Evolutionary conservation across 2,113 vertebrate genomes (phyloP).

Genomic region (Todiramphus saurophagus): DNA sequence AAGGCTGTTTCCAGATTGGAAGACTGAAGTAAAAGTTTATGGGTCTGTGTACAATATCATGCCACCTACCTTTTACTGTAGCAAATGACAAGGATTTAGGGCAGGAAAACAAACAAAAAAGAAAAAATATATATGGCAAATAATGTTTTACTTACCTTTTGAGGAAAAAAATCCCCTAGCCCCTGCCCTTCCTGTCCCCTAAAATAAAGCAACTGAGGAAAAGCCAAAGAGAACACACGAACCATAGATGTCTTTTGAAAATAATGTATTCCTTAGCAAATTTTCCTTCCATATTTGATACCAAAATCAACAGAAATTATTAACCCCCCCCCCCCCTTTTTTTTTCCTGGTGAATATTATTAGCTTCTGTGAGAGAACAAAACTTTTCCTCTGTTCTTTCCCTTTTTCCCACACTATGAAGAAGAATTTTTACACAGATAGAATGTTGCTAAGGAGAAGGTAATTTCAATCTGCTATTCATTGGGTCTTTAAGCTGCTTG

Average conservation of each 20-base stretch:
- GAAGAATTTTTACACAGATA: background rate
- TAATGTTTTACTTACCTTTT: background rate
- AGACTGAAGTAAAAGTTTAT: background rate
- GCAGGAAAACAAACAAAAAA: background rate
- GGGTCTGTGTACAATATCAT: background rate
- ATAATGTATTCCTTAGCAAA: background rate
- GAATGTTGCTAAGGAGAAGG: background rate
- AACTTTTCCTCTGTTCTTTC: background rate
- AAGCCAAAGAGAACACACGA: background rate
- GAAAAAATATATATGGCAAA: background rate
- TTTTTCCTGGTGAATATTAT: background rate
- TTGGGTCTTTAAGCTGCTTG: background rate
- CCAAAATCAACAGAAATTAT: background rate
- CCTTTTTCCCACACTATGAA: background rate
- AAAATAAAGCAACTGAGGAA: background rate
- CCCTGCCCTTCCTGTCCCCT: background rate
- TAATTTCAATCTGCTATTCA: background rate
- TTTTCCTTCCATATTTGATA: background rate
- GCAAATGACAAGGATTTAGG: background rate
- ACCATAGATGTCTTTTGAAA: background rate
- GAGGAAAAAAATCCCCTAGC: background rate
- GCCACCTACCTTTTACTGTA: background rate
- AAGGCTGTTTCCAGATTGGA: background rate
- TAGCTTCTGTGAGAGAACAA: background rate
- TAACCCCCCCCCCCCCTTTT: background rate